Evolutionary conservation across 2,888 invertebrate species (phyloP).

Genomic region (Drosophila anomelani): DNA sequence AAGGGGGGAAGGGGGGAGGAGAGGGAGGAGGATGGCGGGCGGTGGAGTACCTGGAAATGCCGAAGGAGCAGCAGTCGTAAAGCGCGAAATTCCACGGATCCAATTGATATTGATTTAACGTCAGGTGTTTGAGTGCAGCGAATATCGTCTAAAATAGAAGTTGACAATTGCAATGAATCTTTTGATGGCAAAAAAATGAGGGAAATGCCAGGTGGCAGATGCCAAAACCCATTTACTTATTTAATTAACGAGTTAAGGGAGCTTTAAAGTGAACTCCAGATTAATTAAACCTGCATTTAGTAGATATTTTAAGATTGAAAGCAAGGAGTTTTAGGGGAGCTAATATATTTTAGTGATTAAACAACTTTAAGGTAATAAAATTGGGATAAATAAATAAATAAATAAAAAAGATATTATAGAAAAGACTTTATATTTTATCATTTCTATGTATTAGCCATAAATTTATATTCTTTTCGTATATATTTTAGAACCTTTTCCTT

Average conservation of each 20-base stretch:
- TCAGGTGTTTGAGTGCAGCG: slow-evolving; percentile 10
- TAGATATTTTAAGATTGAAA: background rate
- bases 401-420: too few species aligned
- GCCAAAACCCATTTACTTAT: background rate
- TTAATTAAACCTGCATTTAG: background rate
- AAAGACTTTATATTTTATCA: too few species aligned
- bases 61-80: slow-evolving; percentile 3
- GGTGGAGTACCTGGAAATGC: background rate
- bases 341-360: background rate
- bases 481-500: too few species aligned
- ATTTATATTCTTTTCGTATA: too few species aligned
- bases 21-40: background rate
- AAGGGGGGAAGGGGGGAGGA: background rate
- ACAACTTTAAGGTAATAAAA: background rate
- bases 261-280: background rate
- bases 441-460: too few species aligned
- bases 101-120: slow-evolving; percentile 35
- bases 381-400: too few species aligned
- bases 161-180: slow-evolving; percentile 19
- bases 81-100: slow-evolving; percentile 5
- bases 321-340: background rate
- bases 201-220: background rate
- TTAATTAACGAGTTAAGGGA: background rate
- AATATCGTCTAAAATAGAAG: slow-evolving; percentile 5
- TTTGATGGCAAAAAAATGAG: background rate